Evolutionary conservation across 2,888 invertebrate species (phyloP), one percentile per base, ranked within the genome.

Genomic region (Cinara cedri): DNA sequence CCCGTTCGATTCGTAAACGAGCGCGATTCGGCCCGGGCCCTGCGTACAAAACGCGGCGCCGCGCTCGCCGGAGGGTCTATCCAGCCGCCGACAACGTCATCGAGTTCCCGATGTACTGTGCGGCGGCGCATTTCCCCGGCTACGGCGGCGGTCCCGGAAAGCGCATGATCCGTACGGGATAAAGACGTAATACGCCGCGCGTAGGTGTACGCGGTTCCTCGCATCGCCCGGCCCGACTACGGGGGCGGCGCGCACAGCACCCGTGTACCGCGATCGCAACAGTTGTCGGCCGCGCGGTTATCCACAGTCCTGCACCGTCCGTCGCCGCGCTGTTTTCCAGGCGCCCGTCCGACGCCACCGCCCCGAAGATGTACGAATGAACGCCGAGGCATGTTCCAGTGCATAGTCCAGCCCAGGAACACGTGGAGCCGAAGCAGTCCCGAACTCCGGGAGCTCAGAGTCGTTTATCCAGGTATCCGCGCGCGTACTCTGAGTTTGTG

Each of bases 361-460:
- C 24, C 13, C 8, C 51, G 26, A 21, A 14, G 24, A 57, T 42
- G 71, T 26, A 13, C 54, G 24, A 26, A 71, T 71, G 71, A 71
- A 10, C 44, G 19, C 10, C 42, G 14, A 1, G 34, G 49, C 85
- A 93, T 93, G 93, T 93, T 93, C 87, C 93, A 93, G 88, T 93
- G 93, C 87, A 92, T 93, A 85, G 92, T 92, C 85, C 92, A 92
- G 87, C 92, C 92, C 87, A 90, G 90, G 85, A 90, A 90, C 86
- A 92, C 91, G 85, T 92, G 92, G 92, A 90, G 90, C 85, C 89
- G 90, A 86, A 90, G 90, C 82, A 90, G 89, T 85, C 90, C 91
- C 83, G 91, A 92, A 86, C 89, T 90, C 85, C 89, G 90, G 86
- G 90, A 91, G 68, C 57, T 76, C 13, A 49, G 76, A 34, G 57